phyloP scores from a whole-genome alignment of 2,113 vertebrate species.

The Alouatta palliata region DNA sequence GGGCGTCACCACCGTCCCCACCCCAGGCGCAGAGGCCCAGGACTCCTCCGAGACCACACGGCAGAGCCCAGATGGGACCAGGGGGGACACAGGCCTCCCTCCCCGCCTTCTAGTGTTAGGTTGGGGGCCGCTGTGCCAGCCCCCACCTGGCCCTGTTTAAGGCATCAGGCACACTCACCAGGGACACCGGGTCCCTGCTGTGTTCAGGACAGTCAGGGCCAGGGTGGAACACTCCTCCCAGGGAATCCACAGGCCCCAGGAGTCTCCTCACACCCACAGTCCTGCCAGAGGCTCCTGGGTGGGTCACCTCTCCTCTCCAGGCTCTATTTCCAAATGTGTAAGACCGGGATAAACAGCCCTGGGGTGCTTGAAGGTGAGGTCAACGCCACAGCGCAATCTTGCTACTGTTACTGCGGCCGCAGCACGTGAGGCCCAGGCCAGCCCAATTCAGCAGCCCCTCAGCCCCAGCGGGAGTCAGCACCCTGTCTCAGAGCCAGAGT shows the following conservation, averaged over 20 bases:
- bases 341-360: fast-evolving
- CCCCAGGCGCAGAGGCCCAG: too few relatives aligned
- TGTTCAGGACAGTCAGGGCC: not conserved
- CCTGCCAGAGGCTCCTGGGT: not conserved
- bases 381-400: fast-evolving
- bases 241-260: not conserved
- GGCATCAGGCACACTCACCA: not conserved
- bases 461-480: not conserved
- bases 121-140: not conserved
- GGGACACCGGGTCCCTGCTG: not conserved
- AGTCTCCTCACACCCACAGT: fast-evolving
- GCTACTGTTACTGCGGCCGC: fast-evolving
- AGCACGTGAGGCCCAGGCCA: too few relatives aligned
- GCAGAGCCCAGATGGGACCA: not conserved
- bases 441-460: not conserved
- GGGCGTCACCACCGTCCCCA: too few relatives aligned
- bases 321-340: not conserved
- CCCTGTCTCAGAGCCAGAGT: fast-evolving
- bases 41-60: fast-evolving
- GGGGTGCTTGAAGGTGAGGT: fast-evolving
- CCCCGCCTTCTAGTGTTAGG: not conserved
- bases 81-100: not conserved
- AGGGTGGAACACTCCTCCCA: not conserved
- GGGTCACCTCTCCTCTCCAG: not conserved
- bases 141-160: not conserved